Base-by-base conservation (phyloP, 1,140 invertebrate species). In the Drosophila pseudoananassae region DNA sequence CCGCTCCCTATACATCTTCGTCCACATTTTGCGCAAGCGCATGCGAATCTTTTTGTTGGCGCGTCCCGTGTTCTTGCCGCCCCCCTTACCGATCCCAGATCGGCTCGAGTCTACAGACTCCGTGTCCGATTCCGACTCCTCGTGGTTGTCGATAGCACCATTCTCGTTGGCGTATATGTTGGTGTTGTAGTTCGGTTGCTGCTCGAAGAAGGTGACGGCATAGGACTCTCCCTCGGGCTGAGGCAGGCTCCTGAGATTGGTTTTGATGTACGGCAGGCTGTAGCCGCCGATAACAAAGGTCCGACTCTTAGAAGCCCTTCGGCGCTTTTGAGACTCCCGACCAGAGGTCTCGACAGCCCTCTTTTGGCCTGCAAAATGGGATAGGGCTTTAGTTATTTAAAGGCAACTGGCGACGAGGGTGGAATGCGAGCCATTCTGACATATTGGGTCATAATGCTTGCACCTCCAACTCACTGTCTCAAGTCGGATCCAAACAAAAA, bases 191-290 rank as follows among this genome's bases (percentile, higher is more conserved):
- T 56, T 61, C 1, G 81, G 81, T 14, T 57, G 52, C 8, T 84
- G 77, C 27, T 81, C 64, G n/a, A 78, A 85, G 52, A 87, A 85
- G 15, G 59, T 66, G 1, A 85, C 43, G 7, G 81, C 82, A 45
- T 75, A 87, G 4, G 81, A 85, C 10, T 46, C 6, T 2, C 52
- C 54, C 29, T 81, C 68, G 3, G 46, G 38, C 46, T 87, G 78
- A 1, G 82, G 78, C 4, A 78, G 50, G 1, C 2, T 0, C 2
- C n/a, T 38, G 0, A 2, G 3, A 33, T 45, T 17, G 4, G 4
- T 15, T 0, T 45, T 56, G 4, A 85, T 43, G 29, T 80, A 85
- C 10, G 80, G 80, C 36, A 84, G 23, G 5, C 52, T 40, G 1
- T 40, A 45, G 9, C 81, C 81, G 10, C 33, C 68, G 46, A 84